phyloP scores from a whole-genome alignment of 2,888 invertebrate species.

The Synergus gifuensis region DNA sequence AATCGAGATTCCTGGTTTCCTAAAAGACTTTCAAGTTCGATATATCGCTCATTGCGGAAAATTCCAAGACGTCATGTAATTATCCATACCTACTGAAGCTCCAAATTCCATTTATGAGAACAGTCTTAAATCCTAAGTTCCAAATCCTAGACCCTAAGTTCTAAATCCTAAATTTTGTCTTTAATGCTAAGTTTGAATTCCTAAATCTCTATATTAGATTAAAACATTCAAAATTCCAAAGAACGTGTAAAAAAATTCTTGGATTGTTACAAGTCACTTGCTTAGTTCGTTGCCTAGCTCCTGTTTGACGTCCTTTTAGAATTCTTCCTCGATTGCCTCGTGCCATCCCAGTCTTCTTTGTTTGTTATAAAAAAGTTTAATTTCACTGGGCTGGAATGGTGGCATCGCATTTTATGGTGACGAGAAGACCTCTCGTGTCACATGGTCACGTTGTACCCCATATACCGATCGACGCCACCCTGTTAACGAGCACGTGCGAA shows the following conservation, averaged over 20 bases:
- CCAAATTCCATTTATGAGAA: not conserved
- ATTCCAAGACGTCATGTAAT: slow-evolving; percentile 58
- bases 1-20: slow-evolving; percentile 60
- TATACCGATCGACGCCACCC: slow-evolving; percentile 23
- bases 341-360: slow-evolving; percentile 13
- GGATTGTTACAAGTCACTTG: no score
- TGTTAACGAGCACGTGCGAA: slow-evolving; percentile 30
- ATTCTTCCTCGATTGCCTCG: slow-evolving; percentile 42
- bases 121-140: not conserved
- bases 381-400: slow-evolving; percentile 74
- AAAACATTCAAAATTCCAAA: no score
- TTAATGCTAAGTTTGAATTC: no score
- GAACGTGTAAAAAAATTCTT: no score
- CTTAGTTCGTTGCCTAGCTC: no score
- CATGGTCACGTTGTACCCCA: slow-evolving; percentile 28
- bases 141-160: no score
- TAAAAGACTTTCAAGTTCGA: slow-evolving; percentile 55
- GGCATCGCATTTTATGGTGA: slow-evolving; percentile 57
- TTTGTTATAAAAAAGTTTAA: slow-evolving; percentile 70
- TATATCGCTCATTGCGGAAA: slow-evolving; percentile 61
- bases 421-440: slow-evolving; percentile 32
- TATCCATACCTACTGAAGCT: no score
- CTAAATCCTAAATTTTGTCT: no score
- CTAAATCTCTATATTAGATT: no score
- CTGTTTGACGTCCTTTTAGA: slow-evolving; percentile 20